Conservation (phyloP, 2,888 invertebrate genomes). For the Thecocarcelia acutangulata region DNA sequence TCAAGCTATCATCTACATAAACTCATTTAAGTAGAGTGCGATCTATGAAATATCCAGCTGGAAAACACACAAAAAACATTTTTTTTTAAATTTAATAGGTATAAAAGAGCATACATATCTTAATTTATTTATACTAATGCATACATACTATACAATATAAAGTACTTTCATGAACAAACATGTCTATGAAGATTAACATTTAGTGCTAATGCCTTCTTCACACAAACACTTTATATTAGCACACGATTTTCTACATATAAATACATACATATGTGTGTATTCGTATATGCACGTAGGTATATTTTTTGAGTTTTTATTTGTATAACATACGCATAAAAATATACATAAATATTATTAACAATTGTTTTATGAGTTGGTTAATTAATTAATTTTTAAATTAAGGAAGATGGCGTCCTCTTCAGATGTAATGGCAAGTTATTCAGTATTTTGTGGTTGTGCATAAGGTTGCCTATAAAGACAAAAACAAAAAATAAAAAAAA, state of each 20-base stretch:
- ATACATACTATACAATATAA: too few relatives aligned
- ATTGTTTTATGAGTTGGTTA: constrained; percentile 67
- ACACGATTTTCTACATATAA: constrained; percentile 33
- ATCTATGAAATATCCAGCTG: too few relatives aligned
- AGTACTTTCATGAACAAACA: too few relatives aligned
- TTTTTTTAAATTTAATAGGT: too few relatives aligned
- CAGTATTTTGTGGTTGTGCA: constrained; percentile 48
- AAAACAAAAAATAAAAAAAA: constrained; percentile 39
- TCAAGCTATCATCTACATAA: too few relatives aligned
- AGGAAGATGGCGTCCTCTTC: constrained; percentile 49
- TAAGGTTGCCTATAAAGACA: constrained; percentile 54
- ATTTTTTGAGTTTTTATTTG: not conserved
- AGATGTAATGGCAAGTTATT: constrained; percentile 56
- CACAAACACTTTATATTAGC: constrained; percentile 5
- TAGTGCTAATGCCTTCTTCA: too few relatives aligned
- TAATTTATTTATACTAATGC: too few relatives aligned
- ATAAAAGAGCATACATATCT: too few relatives aligned
- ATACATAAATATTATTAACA: constrained; percentile 71
- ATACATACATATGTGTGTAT: too few relatives aligned
- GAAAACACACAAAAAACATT: too few relatives aligned
- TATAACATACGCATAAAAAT: constrained; percentile 67
- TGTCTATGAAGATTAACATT: too few relatives aligned
- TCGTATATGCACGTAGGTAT: constrained; percentile 63
- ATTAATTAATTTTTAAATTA: constrained; percentile 2
- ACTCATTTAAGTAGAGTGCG: too few relatives aligned